Base-by-base conservation (phyloP, 1,140 invertebrate genomes). In the Bicyclus anynana region DNA sequence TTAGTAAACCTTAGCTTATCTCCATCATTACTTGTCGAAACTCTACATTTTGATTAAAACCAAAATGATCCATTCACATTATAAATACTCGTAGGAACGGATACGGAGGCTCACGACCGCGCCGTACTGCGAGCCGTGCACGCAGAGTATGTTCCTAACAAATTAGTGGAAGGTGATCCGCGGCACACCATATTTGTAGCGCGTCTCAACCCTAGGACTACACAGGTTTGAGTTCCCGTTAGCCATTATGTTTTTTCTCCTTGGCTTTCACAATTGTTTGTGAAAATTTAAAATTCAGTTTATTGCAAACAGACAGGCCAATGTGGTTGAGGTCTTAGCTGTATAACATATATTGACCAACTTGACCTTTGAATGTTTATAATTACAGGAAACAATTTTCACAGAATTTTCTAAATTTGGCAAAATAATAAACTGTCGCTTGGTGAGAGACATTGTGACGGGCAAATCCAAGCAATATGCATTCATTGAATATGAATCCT, bases 381-480 rank as follows among this genome's bases (percentile, higher is more conserved):
- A 49, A 38, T 83, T 79, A 7, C 65, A 89, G 87, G 89, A 91
- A 16, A 91, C 88, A 29, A 81, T 92, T 14, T 64, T 77, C 35
- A 71, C 93, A 86, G 90, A 91, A 72, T 96, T 96, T 84, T 90
- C 90, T 33, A 87, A 90, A 56, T 93, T 89, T 84, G 95, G 95
- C 1, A 90, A 91, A 63, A 92, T 97, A 17, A 69, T 91, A 38
- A 90, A 91, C 7, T 92, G 93, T 33, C 90, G 93, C 54, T 68
- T 97, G 6, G 93, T 97, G 13, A 90, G 92, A 67, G 95, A 97
- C 69, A 91, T 96, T 51, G 93, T 97, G 0, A 97, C 96, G 5
- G 95, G 96, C 0, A 90, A 92, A 62, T 95, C 95, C 0, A 93
- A 94, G 79, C 91, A 95, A 40, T 98, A 97, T 87, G 95, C 93